Base-by-base conservation (phyloP, 2,797 vertebrate genomes). In the Chromobotia macracanthus region DNA sequence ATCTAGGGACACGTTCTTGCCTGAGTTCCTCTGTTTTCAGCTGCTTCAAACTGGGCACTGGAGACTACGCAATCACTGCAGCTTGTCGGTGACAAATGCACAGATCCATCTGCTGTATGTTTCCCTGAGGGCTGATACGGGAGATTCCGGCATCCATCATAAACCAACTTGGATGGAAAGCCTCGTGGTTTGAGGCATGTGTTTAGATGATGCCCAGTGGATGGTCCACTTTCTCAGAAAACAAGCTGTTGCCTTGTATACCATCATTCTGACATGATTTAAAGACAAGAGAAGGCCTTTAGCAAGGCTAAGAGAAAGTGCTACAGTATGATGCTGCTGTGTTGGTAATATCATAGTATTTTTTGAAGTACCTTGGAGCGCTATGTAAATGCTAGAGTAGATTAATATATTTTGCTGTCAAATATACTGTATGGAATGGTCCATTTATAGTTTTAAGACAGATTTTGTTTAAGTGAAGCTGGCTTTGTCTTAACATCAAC, bases 91-190 rank as follows among this genome's bases (percentile, higher is more conserved):
- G 16, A 58, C 58, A 50, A 64, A 73, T 2, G 35, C 78, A 72
- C 64, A 28, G 41, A 69, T 81, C 82, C 64, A 70, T 78, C 75
- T 58, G n/a, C 71, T 18, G 25, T 35, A 18, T 31, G 35, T 63
- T 19, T 77, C 64, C 79, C 71, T 10, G 19, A 64, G 41, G 31
- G 55, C 23, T n/a, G n/a, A 69, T 55, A 60, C 10, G 6, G 72
- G 11, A 55, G 44, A 38, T 31, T 13, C 53, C 51, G 19, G 68
- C 69, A 68, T 58, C 51, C 65, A 60, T 60, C 66, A 53, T 46
- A 44, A 23, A 13, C 41, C 50, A 69, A 63, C 56, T 18, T 28
- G 12, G 21, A 68, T 21, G 50, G 48, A 48, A 74, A 44, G 64
- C 70, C 56, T 68, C 31, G 67, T 15, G 28, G 55, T 61, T 77